A percentile compares a stretch with the other conserved stretches of the same genome.
phyloP scores from a whole-genome alignment of 2,797 vertebrate genomes.

The Gorsachius magnificus region DNA sequence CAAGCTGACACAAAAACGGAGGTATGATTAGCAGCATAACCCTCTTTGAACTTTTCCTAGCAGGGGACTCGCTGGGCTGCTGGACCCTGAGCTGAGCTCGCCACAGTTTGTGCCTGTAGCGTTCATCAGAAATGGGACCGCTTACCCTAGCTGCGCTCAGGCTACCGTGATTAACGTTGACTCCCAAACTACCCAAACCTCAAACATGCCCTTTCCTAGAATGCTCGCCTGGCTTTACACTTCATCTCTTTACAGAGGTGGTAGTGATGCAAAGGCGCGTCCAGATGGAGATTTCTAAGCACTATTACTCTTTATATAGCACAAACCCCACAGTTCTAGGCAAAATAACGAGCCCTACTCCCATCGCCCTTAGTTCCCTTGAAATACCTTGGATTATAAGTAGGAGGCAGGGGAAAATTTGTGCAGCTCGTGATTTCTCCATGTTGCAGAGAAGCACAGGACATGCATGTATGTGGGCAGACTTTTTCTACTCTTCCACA shows the following conservation, averaged over 20 bases:
- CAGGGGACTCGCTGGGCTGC: background rate
- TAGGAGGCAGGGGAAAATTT: background rate
- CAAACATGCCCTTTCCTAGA: background rate
- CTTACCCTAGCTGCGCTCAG: background rate
- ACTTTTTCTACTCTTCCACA: background rate
- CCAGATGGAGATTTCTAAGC: background rate
- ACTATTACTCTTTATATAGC: background rate
- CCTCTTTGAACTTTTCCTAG: background rate
- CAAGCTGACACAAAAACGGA: background rate
- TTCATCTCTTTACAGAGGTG: background rate
- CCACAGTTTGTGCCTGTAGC: background rate
- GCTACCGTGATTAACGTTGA: background rate
- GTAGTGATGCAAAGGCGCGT: background rate
- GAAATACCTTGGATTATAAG: background rate
- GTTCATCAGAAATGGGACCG: background rate
- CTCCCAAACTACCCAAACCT: background rate
- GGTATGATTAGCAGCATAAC: background rate
- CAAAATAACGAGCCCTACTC: background rate
- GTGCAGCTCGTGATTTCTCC: background rate
- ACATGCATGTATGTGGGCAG: background rate
- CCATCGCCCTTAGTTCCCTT: background rate
- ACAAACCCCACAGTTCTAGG: background rate
- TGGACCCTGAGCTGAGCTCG: background rate
- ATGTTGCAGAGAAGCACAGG: background rate
- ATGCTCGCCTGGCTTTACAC: background rate